Percentiles rank a stretch among this genome's conserved stretches.
Evolutionary conservation across 2,113 vertebrate genomes (phyloP).

Genomic region (Xenotilapia flavipinnis): DNA sequence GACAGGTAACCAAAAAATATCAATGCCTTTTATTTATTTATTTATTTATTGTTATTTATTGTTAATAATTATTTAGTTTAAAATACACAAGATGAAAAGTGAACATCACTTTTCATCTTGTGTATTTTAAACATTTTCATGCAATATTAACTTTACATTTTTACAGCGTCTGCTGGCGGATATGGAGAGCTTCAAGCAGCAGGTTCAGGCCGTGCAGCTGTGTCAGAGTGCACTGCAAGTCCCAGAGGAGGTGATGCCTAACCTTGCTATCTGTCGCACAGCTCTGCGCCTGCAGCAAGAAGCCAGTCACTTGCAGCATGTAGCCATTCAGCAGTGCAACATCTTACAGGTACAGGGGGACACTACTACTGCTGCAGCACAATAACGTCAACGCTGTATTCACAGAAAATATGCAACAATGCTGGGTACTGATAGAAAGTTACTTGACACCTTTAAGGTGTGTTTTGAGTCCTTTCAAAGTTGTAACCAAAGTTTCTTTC

Average conservation of each 20-base stretch:
- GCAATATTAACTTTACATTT: background rate
- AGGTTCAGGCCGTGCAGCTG: constrained; percentile 83
- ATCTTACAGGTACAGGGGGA: constrained; percentile 81
- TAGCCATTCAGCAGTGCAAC: constrained; percentile 93
- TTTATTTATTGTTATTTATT: background rate
- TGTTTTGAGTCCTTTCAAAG: background rate
- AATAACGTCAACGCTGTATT: background rate
- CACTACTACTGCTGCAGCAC: background rate
- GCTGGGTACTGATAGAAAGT: background rate
- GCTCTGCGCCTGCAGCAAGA: constrained; percentile 90
- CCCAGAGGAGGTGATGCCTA: constrained; percentile 86
- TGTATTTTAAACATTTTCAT: background rate
- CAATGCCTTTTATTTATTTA: no score
- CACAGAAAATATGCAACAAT: background rate
- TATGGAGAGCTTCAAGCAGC: constrained; percentile 94
- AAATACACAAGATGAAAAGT: no score
- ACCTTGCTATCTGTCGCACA: constrained; percentile 82
- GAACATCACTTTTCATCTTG: background rate
- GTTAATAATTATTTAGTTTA: background rate
- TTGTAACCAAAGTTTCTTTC: background rate
- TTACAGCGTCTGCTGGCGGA: constrained; percentile 83
- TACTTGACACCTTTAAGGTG: background rate
- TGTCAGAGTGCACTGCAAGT: constrained; percentile 87
- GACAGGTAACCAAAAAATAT: constrained; percentile 77
- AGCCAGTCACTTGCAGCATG: constrained; percentile 90